Conservation (phyloP, 2,888 invertebrate species). For the Rhogogaster chlorosoma region DNA sequence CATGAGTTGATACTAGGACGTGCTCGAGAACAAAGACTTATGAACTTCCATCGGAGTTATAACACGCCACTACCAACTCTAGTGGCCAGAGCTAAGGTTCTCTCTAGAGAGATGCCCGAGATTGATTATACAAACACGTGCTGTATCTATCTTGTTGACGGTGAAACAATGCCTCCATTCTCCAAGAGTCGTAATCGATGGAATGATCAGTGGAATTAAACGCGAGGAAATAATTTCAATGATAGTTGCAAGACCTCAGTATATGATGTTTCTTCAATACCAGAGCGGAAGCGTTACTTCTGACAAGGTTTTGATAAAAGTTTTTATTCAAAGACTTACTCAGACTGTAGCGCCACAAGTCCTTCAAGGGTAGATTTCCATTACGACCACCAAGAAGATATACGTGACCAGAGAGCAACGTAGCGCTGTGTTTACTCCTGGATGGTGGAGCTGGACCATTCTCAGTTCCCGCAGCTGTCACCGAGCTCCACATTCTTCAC, state of each 20-base stretch:
- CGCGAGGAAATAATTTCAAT: neutral
- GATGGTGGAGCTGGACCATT: slow-evolving; percentile 82
- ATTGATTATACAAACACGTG: slow-evolving; percentile 73
- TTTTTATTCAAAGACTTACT: slow-evolving; percentile 78
- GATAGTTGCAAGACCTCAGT: too few relatives aligned
- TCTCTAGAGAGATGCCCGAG: slow-evolving; percentile 70
- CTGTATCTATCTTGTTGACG: slow-evolving; percentile 65
- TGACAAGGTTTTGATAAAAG: neutral
- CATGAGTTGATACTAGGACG: slow-evolving; percentile 59
- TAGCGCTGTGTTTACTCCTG: slow-evolving; percentile 92
- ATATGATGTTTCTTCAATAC: neutral
- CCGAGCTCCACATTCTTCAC: slow-evolving; percentile 81
- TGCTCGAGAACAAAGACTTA: slow-evolving; percentile 66
- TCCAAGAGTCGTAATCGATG: slow-evolving; percentile 56
- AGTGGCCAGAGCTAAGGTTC: slow-evolving; percentile 55
- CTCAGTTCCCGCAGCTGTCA: slow-evolving; percentile 79
- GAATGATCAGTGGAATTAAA: neutral
- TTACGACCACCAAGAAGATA: slow-evolving; percentile 93
- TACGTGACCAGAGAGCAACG: slow-evolving; percentile 87
- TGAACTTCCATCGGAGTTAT: slow-evolving; percentile 63
- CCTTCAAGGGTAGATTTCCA: slow-evolving; percentile 89
- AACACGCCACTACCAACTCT: slow-evolving; percentile 60
- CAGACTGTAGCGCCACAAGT: slow-evolving; percentile 91
- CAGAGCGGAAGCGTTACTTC: neutral
- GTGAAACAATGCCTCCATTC: slow-evolving; percentile 64